These are phyloP conservation scores for Periphyllus acericola DNA, from an alignment of 2,888 invertebrate species.

Conservation along the genomic window DNA sequence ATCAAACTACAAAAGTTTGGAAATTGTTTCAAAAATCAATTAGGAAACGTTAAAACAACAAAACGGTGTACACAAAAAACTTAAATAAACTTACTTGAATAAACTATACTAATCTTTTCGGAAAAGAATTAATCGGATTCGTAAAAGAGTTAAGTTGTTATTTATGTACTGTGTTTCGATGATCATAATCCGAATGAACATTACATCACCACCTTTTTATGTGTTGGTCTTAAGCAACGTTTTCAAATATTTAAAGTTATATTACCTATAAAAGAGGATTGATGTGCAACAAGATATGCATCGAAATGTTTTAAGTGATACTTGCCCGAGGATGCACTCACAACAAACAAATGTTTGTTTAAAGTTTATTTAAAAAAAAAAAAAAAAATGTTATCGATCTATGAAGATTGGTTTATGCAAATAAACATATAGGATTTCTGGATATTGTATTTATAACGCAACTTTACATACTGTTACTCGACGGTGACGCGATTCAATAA, in stretches of 20 bases:
- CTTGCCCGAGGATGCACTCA: not conserved
- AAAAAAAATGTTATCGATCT: not conserved
- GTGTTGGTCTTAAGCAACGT: not conserved
- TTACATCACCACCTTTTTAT: not conserved
- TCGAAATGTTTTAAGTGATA: not conserved
- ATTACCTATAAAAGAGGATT: not conserved
- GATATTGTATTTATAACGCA: not conserved
- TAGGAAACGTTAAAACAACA: not conserved
- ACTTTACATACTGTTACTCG: not conserved
- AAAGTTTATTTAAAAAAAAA: not conserved
- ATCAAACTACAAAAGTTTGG: not conserved
- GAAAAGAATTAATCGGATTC: slow-evolving; percentile 39
- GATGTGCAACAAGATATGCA: not conserved
- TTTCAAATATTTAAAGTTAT: slow-evolving; percentile 3
- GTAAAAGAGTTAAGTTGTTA: not conserved
- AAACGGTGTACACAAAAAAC: not conserved
- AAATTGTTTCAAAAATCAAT: slow-evolving; percentile 4
- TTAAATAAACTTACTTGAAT: not conserved
- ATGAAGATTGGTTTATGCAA: too few relatives aligned
- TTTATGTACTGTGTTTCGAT: not conserved
- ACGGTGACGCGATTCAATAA: not conserved
- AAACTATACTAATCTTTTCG: not conserved
- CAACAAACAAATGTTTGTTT: not conserved
- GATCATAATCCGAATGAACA: not conserved
- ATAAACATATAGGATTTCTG: not conserved